Percentiles rank a stretch among this genome's conserved stretches.
phyloP scores from a whole-genome alignment of 2,113 vertebrate genomes.

The Jaculus jaculus region DNA sequence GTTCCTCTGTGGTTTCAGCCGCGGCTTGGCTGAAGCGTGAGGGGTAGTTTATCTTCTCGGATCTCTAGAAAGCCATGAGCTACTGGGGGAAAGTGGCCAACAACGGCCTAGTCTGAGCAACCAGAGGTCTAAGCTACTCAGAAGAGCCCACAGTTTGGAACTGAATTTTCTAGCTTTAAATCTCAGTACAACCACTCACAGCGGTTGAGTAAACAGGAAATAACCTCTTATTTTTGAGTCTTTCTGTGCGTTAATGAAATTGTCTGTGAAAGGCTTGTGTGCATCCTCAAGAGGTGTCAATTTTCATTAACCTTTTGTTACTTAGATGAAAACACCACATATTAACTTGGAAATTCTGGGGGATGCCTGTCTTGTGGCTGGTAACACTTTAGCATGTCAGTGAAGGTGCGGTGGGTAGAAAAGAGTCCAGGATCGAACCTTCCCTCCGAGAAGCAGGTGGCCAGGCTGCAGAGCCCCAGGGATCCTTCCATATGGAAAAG shows the following conservation, averaged over 20 bases:
- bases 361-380: neutral
- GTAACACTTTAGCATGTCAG: neutral
- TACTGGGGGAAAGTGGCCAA: too few relatives aligned
- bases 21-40: too few relatives aligned
- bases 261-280: neutral
- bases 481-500: slow-evolving; percentile 16
- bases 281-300: neutral
- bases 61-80: too few relatives aligned
- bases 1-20: too few relatives aligned
- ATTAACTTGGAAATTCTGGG: too few relatives aligned
- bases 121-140: too few relatives aligned
- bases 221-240: neutral
- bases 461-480: neutral
- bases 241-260: neutral
- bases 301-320: slow-evolving; percentile 38
- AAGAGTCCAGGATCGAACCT: neutral
- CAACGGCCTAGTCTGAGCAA: too few relatives aligned
- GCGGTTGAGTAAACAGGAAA: neutral
- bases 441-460: neutral
- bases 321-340: neutral
- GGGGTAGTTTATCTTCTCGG: too few relatives aligned
- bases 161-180: neutral
- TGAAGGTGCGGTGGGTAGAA: neutral
- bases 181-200: neutral
- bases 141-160: neutral